Evolutionary conservation across 2,888 invertebrate genomes (phyloP).

Genomic region (Dicranocentrus wangi): DNA sequence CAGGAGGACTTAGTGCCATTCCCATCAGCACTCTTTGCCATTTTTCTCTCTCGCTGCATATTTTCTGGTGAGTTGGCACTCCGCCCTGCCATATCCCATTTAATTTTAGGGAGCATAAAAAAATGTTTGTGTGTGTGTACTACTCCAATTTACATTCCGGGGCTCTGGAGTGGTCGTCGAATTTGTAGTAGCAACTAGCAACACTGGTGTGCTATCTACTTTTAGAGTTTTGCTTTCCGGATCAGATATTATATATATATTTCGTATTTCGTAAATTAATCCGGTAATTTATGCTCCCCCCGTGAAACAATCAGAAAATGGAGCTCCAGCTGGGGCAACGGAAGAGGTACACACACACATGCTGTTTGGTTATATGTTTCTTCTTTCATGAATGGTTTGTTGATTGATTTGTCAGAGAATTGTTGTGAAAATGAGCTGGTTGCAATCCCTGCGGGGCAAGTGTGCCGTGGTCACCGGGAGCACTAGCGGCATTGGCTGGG

Average conservation of each 20-base stretch:
- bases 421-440: conserved; percentile 35
- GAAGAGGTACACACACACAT: neutral
- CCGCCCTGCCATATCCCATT: neutral
- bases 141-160: conserved; percentile 8
- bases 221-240: neutral
- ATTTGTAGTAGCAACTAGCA: neutral
- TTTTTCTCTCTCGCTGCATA: neutral
- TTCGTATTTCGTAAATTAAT: conserved; percentile 31
- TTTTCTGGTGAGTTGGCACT: conserved; percentile 33
- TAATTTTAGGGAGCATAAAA: neutral
- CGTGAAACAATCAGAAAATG: neutral
- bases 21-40: neutral
- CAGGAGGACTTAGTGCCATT: neutral
- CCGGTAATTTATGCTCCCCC: conserved; percentile 24
- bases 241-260: too few relatives aligned
- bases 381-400: neutral
- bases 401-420: neutral
- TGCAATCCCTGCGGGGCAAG: conserved; percentile 61
- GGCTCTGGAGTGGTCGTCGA: neutral
- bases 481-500: conserved; percentile 74
- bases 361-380: neutral
- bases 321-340: neutral
- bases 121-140: neutral
- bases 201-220: neutral
- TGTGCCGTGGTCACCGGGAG: conserved; percentile 74